These are phyloP conservation scores for Candoia aspera DNA, from an alignment of 2,113 vertebrate species.

Conservation along the genomic window DNA sequence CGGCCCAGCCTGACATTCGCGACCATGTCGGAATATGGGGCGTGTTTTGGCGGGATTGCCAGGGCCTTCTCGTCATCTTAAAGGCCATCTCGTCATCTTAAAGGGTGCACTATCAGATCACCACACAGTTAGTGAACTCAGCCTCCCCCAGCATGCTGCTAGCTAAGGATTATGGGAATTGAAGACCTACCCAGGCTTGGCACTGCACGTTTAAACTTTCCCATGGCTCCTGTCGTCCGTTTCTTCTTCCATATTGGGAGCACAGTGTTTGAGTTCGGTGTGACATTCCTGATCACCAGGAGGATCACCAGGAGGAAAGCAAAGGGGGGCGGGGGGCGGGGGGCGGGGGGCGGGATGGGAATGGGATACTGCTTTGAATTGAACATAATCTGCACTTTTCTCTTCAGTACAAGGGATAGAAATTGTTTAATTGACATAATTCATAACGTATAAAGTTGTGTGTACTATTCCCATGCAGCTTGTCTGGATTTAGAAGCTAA, in stretches of 20 bases:
- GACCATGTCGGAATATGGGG: background rate
- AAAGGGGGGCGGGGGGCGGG: too few species aligned
- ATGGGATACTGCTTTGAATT: background rate
- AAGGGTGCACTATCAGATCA: constrained; percentile 15
- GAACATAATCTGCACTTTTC: background rate
- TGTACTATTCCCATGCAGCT: background rate
- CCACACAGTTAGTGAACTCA: too few species aligned
- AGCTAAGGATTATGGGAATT: background rate
- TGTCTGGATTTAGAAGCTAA: background rate
- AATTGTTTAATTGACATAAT: background rate
- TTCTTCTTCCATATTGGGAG: background rate
- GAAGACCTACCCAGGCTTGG: background rate
- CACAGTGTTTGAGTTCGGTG: background rate
- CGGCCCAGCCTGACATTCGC: background rate
- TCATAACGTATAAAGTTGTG: background rate
- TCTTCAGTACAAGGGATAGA: background rate
- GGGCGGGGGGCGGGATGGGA: background rate
- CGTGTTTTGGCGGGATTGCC: background rate
- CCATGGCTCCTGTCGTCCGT: background rate
- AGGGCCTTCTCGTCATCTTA: background rate
- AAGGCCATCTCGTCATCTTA: constrained; percentile 24
- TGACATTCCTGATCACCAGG: background rate
- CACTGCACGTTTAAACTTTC: background rate
- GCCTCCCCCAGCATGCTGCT: background rate
- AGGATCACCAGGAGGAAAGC: background rate